Conservation (phyloP, 2,888 invertebrate species). For the Drosophila antonietae region DNA sequence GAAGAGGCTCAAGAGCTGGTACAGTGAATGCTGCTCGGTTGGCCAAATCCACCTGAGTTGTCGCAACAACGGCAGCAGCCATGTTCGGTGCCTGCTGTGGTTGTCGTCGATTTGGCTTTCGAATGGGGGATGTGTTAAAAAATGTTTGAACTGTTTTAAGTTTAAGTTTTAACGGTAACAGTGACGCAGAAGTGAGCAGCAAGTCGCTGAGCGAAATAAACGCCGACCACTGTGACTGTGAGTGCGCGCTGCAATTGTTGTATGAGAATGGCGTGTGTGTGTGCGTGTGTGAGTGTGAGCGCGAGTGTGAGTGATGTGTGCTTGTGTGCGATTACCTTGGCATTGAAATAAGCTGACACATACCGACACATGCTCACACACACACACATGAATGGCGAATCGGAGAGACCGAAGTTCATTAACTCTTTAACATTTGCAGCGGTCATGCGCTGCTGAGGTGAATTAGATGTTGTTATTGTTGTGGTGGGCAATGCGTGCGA, state of each 20-base stretch:
- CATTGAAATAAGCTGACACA: constrained; percentile 62
- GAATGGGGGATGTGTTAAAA: constrained; percentile 67
- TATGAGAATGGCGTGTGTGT: constrained; percentile 2
- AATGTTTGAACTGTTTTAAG: constrained; percentile 84
- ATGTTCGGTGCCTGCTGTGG: constrained; percentile 33
- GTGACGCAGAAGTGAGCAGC: constrained; percentile 73
- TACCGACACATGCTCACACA: neutral
- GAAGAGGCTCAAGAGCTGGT: neutral
- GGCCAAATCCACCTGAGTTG: constrained; percentile 22
- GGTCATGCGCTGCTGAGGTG: constrained; percentile 57
- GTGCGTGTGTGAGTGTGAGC: neutral
- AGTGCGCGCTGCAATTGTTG: constrained; percentile 26
- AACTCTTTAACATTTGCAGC: constrained; percentile 51
- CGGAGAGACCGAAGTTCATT: constrained; percentile 52
- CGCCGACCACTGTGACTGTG: constrained; percentile 27
- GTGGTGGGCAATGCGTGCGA: constrained; percentile 1
- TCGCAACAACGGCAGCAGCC: constrained; percentile 23
- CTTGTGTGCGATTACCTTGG: constrained; percentile 58
- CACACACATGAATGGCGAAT: constrained; percentile 14
- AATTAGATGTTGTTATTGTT: constrained; percentile 50
- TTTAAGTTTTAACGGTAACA: constrained; percentile 83
- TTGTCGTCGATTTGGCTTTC: constrained; percentile 43
- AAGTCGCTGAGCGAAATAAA: constrained; percentile 42
- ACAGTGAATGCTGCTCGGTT: constrained; percentile 17
- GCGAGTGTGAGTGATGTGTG: constrained; percentile 1